phyloP scores from a whole-genome alignment of 1,140 invertebrate genomes.

The Dendrolimus kikuchii region DNA sequence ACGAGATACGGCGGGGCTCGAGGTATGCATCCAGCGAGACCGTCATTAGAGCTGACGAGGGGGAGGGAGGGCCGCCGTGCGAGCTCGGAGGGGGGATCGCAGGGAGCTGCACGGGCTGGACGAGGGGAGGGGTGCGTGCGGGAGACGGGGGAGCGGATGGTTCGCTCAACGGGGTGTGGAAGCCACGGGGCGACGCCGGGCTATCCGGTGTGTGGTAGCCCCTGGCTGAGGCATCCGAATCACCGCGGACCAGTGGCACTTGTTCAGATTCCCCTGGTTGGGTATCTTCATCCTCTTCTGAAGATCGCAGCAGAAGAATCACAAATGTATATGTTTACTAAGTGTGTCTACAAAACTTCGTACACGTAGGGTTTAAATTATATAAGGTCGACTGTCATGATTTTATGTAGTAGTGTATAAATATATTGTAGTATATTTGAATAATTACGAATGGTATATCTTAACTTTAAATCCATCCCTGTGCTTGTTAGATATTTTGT shows the following conservation, averaged over 20 bases:
- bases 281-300: slow-evolving; percentile 47
- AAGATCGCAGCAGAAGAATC: slow-evolving; percentile 9
- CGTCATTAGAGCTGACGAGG: slow-evolving; percentile 88
- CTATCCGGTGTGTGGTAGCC: slow-evolving; percentile 67
- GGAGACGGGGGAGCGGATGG: slow-evolving; percentile 75
- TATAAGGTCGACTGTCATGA: too few species aligned
- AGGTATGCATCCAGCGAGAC: slow-evolving; percentile 88
- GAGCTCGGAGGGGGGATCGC: slow-evolving; percentile 74
- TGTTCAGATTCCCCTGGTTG: slow-evolving; percentile 46
- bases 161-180: slow-evolving; percentile 74
- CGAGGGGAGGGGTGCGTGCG: slow-evolving; percentile 32
- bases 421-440: too few species aligned
- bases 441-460: too few species aligned
- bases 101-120: slow-evolving; percentile 65
- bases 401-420: too few species aligned
- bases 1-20: slow-evolving; percentile 84
- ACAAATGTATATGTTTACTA: not conserved
- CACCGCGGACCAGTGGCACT: slow-evolving; percentile 55
- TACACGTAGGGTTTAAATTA: too few species aligned
- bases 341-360: too few species aligned
- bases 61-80: slow-evolving; percentile 78
- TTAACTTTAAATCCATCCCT: too few species aligned
- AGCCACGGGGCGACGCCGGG: slow-evolving; percentile 55
- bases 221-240: slow-evolving; percentile 50
- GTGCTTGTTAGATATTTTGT: too few species aligned